Percentiles rank a stretch among this genome's conserved stretches.
phyloP scores from a whole-genome alignment of 2,888 invertebrate genomes.

The Drosophila setosimentum region DNA sequence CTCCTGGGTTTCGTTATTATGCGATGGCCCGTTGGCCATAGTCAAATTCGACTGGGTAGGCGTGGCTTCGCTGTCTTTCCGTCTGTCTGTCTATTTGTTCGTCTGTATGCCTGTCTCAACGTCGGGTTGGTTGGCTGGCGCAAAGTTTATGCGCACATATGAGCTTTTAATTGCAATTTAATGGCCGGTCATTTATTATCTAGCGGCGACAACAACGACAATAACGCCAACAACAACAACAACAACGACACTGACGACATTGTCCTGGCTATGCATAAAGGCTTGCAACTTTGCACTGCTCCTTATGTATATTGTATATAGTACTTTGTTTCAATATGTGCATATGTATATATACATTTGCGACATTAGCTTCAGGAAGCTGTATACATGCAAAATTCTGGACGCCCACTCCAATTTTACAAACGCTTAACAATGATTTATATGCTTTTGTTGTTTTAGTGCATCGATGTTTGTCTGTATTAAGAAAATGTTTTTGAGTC shows the following conservation, averaged over 20 bases:
- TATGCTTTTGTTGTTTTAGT: slow-evolving; percentile 9
- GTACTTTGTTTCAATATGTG: slow-evolving; percentile 19
- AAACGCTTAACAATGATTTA: slow-evolving; percentile 9
- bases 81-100: slow-evolving; percentile 30
- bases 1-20: slow-evolving; percentile 65
- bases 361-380: slow-evolving; percentile 4
- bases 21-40: slow-evolving; percentile 60
- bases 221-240: slow-evolving; percentile 37
- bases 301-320: slow-evolving; percentile 36
- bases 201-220: slow-evolving; percentile 73
- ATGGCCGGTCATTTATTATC: slow-evolving; percentile 84
- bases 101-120: slow-evolving; percentile 29
- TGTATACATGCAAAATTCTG: slow-evolving; percentile 2
- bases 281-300: slow-evolving; percentile 55
- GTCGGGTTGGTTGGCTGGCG: slow-evolving; percentile 44
- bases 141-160: slow-evolving; percentile 82
- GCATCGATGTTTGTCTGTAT: slow-evolving; percentile 19
- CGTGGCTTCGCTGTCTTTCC: slow-evolving; percentile 18
- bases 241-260: slow-evolving; percentile 50
- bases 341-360: slow-evolving; percentile 14
- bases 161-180: slow-evolving; percentile 84
- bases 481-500: slow-evolving; percentile 24
- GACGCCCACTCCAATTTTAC: slow-evolving; percentile 1
- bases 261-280: slow-evolving; percentile 54
- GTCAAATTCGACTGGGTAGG: slow-evolving; percentile 46